Conservation (phyloP, 2,888 invertebrate genomes). For the Luffia ferchaultella region DNA sequence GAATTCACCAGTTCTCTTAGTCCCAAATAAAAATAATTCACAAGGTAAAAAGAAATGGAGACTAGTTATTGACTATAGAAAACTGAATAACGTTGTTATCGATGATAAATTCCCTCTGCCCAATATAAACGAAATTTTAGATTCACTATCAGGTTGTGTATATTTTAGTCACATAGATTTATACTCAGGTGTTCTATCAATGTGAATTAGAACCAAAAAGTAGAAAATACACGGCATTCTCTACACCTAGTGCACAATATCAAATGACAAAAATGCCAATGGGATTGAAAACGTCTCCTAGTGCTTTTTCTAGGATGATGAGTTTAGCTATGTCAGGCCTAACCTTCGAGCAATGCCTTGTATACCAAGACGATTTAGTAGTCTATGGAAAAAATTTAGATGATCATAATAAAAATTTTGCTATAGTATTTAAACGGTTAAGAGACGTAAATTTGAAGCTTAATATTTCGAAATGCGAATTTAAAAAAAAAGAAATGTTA, state of each 20-base stretch:
- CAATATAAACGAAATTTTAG: constrained; percentile 18
- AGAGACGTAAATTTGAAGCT: constrained; percentile 15
- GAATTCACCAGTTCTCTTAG: constrained; percentile 16
- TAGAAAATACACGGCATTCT: constrained; percentile 20
- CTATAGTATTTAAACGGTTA: constrained; percentile 14
- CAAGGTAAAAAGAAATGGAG: constrained; percentile 17
- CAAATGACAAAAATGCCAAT: constrained; percentile 21
- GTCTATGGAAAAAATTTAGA: constrained; percentile 14
- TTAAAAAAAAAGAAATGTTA: constrained; percentile 17
- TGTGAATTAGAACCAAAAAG: constrained; percentile 11
- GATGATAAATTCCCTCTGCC: constrained; percentile 19
- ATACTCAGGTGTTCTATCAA: constrained; percentile 9
- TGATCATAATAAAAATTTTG: constrained; percentile 14
- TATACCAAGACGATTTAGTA: constrained; percentile 23
- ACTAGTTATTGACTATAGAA: constrained; percentile 16
- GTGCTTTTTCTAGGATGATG: constrained; percentile 27
- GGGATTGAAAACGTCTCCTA: constrained; percentile 19
- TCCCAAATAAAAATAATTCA: constrained; percentile 17
- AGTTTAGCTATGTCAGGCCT: constrained; percentile 20
- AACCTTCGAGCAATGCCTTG: constrained; percentile 13
- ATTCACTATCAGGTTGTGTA: constrained; percentile 16
- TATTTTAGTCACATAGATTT: constrained; percentile 11
- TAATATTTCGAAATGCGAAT: constrained; percentile 18
- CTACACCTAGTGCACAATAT: constrained; percentile 17
- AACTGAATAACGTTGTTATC: constrained; percentile 19